These are phyloP conservation scores for Centruroides vittatus DNA, from an alignment of 1,140 invertebrate genomes.

Conservation along the genomic window DNA sequence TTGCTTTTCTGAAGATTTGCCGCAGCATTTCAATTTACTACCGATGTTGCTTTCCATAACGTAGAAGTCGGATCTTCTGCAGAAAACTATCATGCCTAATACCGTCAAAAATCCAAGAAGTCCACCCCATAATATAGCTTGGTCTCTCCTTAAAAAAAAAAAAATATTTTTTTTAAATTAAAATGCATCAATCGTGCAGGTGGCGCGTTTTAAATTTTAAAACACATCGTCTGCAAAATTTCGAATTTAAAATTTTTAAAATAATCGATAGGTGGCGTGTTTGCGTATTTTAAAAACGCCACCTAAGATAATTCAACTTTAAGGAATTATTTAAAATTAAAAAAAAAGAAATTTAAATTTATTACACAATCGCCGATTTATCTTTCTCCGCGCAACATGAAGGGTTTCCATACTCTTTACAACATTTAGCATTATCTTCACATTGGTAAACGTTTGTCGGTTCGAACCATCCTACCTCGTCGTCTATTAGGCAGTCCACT, in stretches of 20 bases:
- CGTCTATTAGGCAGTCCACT: conserved; percentile 18
- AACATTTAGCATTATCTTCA: conserved; percentile 16
- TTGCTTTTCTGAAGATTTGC: not conserved
- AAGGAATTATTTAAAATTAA: too few relatives aligned
- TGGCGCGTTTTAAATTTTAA: not conserved
- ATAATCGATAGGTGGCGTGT: too few relatives aligned
- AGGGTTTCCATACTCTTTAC: conserved; percentile 21
- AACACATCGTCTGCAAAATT: too few relatives aligned
- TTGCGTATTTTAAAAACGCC: too few relatives aligned
- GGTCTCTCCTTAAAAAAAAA: conserved; percentile 16
- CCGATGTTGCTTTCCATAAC: conserved; percentile 11
- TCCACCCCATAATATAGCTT: conserved; percentile 21
- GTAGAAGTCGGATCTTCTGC: conserved; percentile 19
- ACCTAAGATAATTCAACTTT: too few relatives aligned
- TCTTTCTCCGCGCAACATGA: conserved; percentile 21
- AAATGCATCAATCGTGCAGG: not conserved
- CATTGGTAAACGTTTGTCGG: conserved; percentile 21
- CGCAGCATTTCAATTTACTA: not conserved
- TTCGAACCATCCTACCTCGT: conserved; percentile 16
- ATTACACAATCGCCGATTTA: conserved; percentile 17
- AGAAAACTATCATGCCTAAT: conserved; percentile 19
- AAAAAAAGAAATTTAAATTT: too few relatives aligned
- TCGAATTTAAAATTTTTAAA: too few relatives aligned
- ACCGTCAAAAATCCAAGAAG: conserved; percentile 19
- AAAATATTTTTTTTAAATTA: not conserved